Conservation (phyloP, 2,113 vertebrate genomes). For the Felis catus region F.catus_Fca126_mat1.0 CM031419.1:83857501-83858000, state of each 20-base stretch:
- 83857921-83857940: constrained; percentile 70
- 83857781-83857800: constrained; percentile 90
- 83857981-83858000: constrained; percentile 35
- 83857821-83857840: constrained; percentile 87
- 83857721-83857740: constrained; percentile 86
- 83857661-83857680: constrained; percentile 94
- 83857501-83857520: constrained; percentile 87
- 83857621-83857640: constrained; percentile 91
- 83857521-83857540: constrained; percentile 88
- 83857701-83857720: constrained; percentile 90
- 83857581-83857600: constrained; percentile 95
- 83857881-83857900: constrained; percentile 85
- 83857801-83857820: constrained; percentile 90
- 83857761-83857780: constrained; percentile 88
- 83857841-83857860: constrained; percentile 88
- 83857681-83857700: constrained; percentile 89
- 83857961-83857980: not conserved
- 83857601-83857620: constrained; percentile 94
- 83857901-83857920: constrained; percentile 84
- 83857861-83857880: constrained; percentile 86
- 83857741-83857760: constrained; percentile 92
- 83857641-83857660: constrained; percentile 89
- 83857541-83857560: constrained; percentile 89
- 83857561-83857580: constrained; percentile 88
- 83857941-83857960: not conserved